Conservation (phyloP, 1,140 invertebrate genomes). For the Leptinotarsa lineolata region DNA sequence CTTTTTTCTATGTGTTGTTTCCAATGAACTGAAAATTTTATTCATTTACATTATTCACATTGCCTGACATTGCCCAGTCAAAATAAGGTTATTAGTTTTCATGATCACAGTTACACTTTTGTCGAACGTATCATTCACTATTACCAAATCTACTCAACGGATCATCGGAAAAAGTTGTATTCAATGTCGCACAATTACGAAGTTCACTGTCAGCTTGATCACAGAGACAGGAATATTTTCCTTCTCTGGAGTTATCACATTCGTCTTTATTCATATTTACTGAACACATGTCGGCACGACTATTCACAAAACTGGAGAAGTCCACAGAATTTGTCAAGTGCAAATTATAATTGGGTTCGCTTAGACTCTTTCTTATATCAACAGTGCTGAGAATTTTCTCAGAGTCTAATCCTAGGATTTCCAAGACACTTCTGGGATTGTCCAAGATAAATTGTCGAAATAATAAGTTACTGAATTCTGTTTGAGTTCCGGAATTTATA, state of each 20-base stretch:
- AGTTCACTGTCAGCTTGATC: constrained; percentile 27
- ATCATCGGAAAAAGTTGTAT: constrained; percentile 26
- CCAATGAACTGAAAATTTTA: too few species aligned
- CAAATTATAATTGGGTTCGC: constrained; percentile 44
- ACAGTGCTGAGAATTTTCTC: constrained; percentile 50
- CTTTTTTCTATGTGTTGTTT: too few species aligned
- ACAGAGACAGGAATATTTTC: constrained; percentile 40
- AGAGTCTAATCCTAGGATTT: constrained; percentile 60
- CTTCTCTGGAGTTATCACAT: constrained; percentile 29
- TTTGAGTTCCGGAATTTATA: constrained; percentile 58
- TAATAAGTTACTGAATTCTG: constrained; percentile 50
- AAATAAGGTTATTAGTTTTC: neutral
- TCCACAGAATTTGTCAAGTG: neutral
- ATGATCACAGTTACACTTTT: neutral
- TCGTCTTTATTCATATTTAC: constrained; percentile 35
- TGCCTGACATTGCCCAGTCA: neutral
- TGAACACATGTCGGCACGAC: constrained; percentile 27
- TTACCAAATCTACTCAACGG: constrained; percentile 33
- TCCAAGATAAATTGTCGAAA: constrained; percentile 58
- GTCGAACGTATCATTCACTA: neutral
- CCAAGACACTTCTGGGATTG: constrained; percentile 58
- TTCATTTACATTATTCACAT: too few species aligned
- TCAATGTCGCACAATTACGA: constrained; percentile 37
- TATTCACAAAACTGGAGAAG: constrained; percentile 21
- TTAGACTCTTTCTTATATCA: constrained; percentile 50